A percentile compares a stretch with the other conserved stretches of the same genome.
These are phyloP conservation scores for Ectropis crepuscularia DNA, from an alignment of 2,888 invertebrate genomes.

Conservation along the genomic window DNA sequence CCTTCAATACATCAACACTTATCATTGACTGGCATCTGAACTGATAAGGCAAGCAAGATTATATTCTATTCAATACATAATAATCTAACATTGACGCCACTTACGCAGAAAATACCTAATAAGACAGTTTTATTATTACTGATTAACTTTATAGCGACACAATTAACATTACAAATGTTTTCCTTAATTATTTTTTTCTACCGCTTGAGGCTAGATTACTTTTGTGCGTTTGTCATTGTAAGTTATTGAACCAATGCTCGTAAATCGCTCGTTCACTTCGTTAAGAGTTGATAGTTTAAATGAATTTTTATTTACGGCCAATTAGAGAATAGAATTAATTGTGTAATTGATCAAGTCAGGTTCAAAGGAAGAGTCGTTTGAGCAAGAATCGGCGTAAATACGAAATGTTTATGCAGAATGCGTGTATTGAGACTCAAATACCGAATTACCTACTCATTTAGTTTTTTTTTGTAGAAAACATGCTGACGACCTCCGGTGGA, in stretches of 20 bases:
- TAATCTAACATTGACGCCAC: constrained; percentile 39
- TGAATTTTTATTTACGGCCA: constrained; percentile 2
- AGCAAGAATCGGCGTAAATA: no score
- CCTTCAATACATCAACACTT: constrained; percentile 61
- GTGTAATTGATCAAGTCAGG: neutral
- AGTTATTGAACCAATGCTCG: neutral
- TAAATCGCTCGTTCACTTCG: neutral
- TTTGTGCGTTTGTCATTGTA: neutral
- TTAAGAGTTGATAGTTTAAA: constrained; percentile 2
- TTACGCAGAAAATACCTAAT: constrained; percentile 22
- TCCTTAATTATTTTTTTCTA: neutral
- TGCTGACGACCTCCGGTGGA: no score
- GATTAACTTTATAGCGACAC: no score
- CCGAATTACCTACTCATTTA: no score
- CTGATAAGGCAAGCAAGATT: constrained; percentile 48
- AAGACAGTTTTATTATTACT: neutral
- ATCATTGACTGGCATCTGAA: constrained; percentile 57
- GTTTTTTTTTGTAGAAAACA: no score
- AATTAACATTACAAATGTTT: neutral
- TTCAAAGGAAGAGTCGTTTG: neutral
- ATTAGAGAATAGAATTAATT: neutral
- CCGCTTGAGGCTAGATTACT: neutral
- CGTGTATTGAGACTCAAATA: no score
- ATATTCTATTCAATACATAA: constrained; percentile 31
- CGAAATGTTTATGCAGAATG: no score